Conservation (phyloP, 2,888 invertebrate genomes). For the Crepidodera aurea region DNA sequence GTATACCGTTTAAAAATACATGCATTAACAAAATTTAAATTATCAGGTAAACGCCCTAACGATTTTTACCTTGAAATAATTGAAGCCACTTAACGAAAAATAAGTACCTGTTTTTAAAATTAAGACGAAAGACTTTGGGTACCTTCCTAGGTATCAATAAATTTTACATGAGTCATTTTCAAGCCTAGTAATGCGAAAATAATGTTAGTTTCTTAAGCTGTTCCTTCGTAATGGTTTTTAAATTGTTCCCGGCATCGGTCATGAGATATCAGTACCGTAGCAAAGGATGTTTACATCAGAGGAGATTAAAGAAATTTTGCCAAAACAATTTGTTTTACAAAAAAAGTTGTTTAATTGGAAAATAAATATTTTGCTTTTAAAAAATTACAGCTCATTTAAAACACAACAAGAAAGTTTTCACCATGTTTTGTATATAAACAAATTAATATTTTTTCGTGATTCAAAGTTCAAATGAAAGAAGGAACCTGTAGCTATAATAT, state of each 20-base stretch:
- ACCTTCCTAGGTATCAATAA: neutral
- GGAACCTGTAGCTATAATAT: no score
- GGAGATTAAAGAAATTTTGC: neutral
- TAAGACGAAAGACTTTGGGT: neutral
- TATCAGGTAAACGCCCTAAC: slow-evolving; percentile 1
- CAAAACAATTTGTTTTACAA: no score
- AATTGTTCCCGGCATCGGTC: neutral
- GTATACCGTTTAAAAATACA: neutral
- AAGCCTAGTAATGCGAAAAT: neutral
- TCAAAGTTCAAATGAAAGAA: no score
- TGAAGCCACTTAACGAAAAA: neutral
- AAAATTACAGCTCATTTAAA: no score
- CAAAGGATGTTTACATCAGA: neutral
- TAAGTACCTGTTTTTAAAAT: neutral
- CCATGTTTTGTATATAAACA: neutral
- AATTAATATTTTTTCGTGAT: neutral
- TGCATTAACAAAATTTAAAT: neutral
- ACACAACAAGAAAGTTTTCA: neutral
- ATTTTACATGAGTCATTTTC: neutral
- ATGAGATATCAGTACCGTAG: neutral
- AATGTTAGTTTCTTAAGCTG: neutral
- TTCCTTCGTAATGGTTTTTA: neutral
- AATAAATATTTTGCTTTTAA: no score
- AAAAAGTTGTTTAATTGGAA: no score
- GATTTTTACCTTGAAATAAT: neutral